Base-by-base conservation (phyloP, 2,797 vertebrate species). In the Gambelia wislizenii region DNA sequence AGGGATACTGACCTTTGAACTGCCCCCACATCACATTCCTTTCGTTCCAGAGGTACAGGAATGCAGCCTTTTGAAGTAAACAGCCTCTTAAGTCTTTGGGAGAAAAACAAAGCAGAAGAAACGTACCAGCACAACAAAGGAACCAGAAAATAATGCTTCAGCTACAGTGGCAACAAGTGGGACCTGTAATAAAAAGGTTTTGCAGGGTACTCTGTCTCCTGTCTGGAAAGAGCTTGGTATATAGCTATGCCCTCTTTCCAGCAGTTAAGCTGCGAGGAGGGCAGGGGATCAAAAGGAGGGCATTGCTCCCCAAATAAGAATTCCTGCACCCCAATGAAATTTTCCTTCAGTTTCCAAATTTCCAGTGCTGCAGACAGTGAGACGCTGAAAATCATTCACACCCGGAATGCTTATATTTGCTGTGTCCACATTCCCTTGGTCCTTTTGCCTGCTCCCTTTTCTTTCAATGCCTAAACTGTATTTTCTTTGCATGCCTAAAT, bases 21-120 rank as follows among this genome's bases (percentile, higher is more conserved):
- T 76, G 44, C 67, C 92, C 47, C 84, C 27, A 77, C 88, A 84
- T 91, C 89, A 56, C 61, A 92, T 94, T 94, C 91, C 88, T 91
- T 30, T 89, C 87, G 72, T 85, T 81, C 84, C 91, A 93, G 74
- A 88, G 76, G 69, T 52, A 67, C 7, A 84, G 78, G 83, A 94
- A 91, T 85, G 87, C 74, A 87, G n/a, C 86, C 22, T 75, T 78
- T 87, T 59, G 81, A 30, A 36, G 87, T 56, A 92, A 95, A 93
- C 84, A 83, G 33, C 80, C n/a, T 67, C 81, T 49, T 7, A 12
- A 49, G 42, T 47, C 39, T 49, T 12, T 22, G 47, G 67, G 6
- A 36, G 12, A 9, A 83, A 80, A 83, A 33, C 56, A 67, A 77
- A 16, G 33, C 33, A 8, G 20, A 10, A 39, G 61, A n/a, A 79